These are phyloP conservation scores for Rotaria sp. DNA, from an alignment of 2,888 invertebrate genomes.

Conservation along the genomic window DNA sequence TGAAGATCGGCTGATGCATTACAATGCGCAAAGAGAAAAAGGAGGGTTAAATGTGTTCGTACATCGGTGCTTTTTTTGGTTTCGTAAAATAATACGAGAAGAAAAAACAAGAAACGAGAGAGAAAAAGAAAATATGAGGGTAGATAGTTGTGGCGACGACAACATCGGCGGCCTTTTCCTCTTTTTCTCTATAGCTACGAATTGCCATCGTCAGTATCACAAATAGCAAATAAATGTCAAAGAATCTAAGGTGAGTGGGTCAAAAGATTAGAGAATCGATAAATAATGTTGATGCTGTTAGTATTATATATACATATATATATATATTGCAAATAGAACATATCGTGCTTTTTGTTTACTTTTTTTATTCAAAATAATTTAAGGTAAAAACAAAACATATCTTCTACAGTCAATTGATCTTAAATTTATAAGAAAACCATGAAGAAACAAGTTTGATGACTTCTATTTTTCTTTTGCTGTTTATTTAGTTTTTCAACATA, in stretches of 20 bases:
- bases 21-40: background rate
- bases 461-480: background rate
- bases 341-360: background rate
- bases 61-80: background rate
- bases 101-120: background rate
- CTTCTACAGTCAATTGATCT: background rate
- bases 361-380: background rate
- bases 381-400: background rate
- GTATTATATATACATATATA: background rate
- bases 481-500: no score
- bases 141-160: constrained; percentile 12
- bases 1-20: background rate
- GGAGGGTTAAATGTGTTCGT: background rate
- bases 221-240: constrained; percentile 5
- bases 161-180: constrained; percentile 10
- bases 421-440: background rate
- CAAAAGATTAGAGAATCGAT: constrained; percentile 9
- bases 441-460: background rate
- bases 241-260: constrained; percentile 9
- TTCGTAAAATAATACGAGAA: constrained; percentile 8
- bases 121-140: background rate
- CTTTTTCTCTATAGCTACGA: constrained; percentile 10
- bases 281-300: constrained; percentile 15
- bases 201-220: constrained; percentile 10
- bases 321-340: background rate